Conservation (phyloP, 2,113 vertebrate genomes). For the Oreotrochilus melanogaster region DNA sequence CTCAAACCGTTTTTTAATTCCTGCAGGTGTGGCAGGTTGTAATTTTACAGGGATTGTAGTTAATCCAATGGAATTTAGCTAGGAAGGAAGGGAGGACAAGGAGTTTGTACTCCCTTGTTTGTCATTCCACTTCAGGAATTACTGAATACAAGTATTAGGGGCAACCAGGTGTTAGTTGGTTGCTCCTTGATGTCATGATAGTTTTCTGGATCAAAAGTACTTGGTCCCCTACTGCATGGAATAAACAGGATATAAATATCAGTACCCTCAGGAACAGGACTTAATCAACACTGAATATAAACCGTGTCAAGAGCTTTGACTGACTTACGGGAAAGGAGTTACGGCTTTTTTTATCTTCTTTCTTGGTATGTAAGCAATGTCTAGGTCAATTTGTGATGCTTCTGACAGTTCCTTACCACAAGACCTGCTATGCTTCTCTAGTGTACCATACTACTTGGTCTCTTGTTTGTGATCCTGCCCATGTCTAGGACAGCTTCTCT, state of each 20-base stretch:
- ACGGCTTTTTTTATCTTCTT: background rate
- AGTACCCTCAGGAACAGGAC: background rate
- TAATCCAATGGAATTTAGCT: background rate
- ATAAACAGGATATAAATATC: background rate
- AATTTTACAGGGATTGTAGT: background rate
- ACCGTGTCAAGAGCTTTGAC: background rate
- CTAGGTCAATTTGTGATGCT: background rate
- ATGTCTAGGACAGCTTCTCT: background rate
- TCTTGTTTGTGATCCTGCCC: background rate
- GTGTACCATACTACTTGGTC: background rate
- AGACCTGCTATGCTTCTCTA: background rate
- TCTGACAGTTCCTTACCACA: background rate
- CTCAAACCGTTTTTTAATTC: background rate
- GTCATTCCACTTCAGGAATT: background rate
- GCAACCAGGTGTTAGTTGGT: background rate
- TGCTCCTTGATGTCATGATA: background rate
- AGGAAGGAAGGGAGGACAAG: background rate
- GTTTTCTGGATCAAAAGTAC: background rate
- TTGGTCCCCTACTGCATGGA: background rate
- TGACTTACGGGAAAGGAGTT: background rate
- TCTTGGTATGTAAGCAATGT: background rate
- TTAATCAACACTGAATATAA: background rate
- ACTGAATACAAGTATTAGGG: background rate
- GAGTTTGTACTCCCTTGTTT: background rate
- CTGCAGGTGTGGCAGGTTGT: background rate